Base-by-base conservation (phyloP, 2,797 vertebrate species). In the Denticeps clupeoides region DNA sequence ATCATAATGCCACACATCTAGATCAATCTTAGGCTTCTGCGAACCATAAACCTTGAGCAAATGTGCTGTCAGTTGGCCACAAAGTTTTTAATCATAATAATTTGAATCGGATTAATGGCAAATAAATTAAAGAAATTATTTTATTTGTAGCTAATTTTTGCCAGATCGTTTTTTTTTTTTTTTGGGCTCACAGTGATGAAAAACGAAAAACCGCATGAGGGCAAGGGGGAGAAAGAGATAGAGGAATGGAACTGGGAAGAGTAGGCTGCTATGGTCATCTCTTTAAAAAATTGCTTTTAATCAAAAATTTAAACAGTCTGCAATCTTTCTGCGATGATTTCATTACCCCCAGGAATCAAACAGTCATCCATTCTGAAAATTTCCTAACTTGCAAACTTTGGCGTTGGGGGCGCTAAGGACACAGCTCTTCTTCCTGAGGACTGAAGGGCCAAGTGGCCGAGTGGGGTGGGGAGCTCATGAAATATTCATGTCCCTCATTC, bases 31-130 rank as follows among this genome's bases (percentile, higher is more conserved):
- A 53, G 33, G 23, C 49, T 67, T 9, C n/a, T n/a, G 18, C 10
- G 9, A 35, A 18, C 54, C 59, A 62, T 59, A 70, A 73, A 60
- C 51, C 62, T 32, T 49, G 64, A 65, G 71, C 74, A 71, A 66
- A 69, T 71, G 69, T 62, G 55, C 51, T 47, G 65, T 56, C 63
- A 62, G 73, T 65, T 69, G 69, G 60, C 64, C 70, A 35, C 44
- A 45, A 61, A 60, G 41, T 62, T 77, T 77, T 77, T 53, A 78
- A 78, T 80, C 74, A 74, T 52, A 50, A 56, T 4, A 50, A 56
- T 4, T 51, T 63, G 31, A 70, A 70, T 78, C 77, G 73, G 67
- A 77, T 75, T 78, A 74, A 79, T 77, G 78, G 77, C 74, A 70
- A 65, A n/a, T n/a, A 19, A 75, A 71, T 74, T 66, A 79, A 75